Conservation (phyloP, 2,797 vertebrate species). For the Sorex maritimensis region DNA sequence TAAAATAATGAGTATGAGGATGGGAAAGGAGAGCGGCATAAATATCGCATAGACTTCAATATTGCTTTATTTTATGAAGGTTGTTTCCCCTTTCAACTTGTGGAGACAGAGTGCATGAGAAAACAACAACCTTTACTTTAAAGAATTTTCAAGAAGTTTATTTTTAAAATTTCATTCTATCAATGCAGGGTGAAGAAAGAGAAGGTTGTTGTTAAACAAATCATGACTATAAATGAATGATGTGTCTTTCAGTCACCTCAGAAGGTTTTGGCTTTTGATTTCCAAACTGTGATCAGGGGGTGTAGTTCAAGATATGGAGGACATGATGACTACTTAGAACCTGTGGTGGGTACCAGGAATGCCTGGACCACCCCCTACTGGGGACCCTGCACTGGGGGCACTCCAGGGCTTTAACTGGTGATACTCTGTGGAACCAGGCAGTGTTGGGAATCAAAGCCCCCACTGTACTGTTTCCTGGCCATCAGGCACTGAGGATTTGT, state of each 20-base stretch:
- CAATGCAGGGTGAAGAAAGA: not conserved
- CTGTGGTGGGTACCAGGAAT: too few relatives aligned
- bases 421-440: too few relatives aligned
- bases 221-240: not conserved
- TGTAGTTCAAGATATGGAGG: too few relatives aligned
- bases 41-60: not conserved
- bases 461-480: too few relatives aligned
- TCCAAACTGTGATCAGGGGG: too few relatives aligned
- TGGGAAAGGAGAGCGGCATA: not conserved
- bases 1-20: not conserved
- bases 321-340: too few relatives aligned
- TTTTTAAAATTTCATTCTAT: not conserved
- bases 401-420: too few relatives aligned
- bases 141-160: not conserved
- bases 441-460: too few relatives aligned
- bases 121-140: conserved; percentile 24
- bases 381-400: too few relatives aligned
- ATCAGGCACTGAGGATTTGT: not conserved
- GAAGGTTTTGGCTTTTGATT: too few relatives aligned
- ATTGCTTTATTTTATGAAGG: not conserved
- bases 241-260: not conserved
- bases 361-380: too few relatives aligned
- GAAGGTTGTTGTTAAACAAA: not conserved
- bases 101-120: not conserved
- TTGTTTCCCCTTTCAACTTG: not conserved